phyloP scores from a whole-genome alignment of 35 echinoderm and acorn worm genomes.

The Apostichopus californicus region DNA sequence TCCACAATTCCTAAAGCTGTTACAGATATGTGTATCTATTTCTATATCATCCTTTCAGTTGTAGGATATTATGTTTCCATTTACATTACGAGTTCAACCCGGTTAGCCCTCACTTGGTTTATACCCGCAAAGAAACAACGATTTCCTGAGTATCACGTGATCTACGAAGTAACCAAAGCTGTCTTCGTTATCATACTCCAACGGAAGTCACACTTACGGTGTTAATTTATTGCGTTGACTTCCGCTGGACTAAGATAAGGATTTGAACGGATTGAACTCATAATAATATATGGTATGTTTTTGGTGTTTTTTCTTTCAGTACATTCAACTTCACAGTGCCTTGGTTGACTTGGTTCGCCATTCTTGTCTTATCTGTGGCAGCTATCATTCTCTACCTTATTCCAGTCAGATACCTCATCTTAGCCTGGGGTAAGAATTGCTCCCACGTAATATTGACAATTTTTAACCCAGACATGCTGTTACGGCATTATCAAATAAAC shows the following conservation, averaged over 20 bases:
- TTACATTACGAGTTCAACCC: no score
- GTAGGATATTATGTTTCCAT: no score
- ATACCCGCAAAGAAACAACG: no score
- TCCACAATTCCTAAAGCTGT: no score
- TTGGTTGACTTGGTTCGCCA: slow-evolving; percentile 86
- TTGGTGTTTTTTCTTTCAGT: slow-evolving; percentile 49
- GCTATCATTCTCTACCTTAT: slow-evolving; percentile 83
- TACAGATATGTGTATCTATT: no score
- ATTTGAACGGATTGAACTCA: neutral
- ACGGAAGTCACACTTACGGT: neutral
- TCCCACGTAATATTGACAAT: neutral
- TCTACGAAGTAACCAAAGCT: no score
- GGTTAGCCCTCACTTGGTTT: no score
- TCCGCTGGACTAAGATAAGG: neutral
- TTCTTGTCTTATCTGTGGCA: slow-evolving; percentile 72
- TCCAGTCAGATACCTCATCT: slow-evolving; percentile 78
- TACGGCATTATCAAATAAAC: neutral
- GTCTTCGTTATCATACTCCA: neutral
- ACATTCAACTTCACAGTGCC: slow-evolving; percentile 99
- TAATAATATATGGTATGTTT: neutral
- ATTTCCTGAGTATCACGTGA: no score
- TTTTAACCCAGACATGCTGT: neutral
- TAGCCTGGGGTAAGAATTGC: slow-evolving; percentile 89
- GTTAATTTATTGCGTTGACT: no score
- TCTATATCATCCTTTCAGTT: no score